These are phyloP conservation scores for Varanus salvator DNA, from an alignment of 2,113 vertebrate genomes.

Conservation along the genomic window DNA sequence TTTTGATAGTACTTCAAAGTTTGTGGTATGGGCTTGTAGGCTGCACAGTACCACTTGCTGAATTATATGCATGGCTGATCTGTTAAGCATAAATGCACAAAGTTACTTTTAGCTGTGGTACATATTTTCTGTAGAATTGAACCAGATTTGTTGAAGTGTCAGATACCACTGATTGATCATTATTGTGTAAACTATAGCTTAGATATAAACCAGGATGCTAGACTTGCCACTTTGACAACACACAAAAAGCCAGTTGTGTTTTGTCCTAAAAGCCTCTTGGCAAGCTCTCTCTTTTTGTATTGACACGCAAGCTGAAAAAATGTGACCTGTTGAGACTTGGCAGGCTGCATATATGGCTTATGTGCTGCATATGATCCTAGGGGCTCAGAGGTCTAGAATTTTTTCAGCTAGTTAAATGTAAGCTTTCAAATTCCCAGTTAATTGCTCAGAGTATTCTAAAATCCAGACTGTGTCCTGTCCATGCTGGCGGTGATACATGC, in stretches of 20 bases:
- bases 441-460: neutral
- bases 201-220: neutral
- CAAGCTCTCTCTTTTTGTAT: neutral
- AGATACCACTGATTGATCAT: no score
- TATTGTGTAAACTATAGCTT: neutral
- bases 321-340: neutral
- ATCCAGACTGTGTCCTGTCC: neutral
- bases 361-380: neutral
- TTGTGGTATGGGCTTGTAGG: neutral
- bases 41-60: neutral
- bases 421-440: neutral
- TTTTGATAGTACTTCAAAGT: neutral
- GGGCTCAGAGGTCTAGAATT: neutral
- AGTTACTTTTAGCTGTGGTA: neutral
- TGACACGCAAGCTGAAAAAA: slow-evolving; percentile 3
- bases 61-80: neutral
- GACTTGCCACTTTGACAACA: neutral
- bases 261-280: neutral
- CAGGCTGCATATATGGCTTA: neutral
- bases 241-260: neutral
- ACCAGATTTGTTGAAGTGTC: neutral
- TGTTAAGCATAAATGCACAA: no score
- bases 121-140: neutral
- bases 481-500: neutral
- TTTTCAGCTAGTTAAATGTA: neutral